Base-by-base conservation (phyloP, 2,797 vertebrate genomes). In the Simalia tracyae region DNA sequence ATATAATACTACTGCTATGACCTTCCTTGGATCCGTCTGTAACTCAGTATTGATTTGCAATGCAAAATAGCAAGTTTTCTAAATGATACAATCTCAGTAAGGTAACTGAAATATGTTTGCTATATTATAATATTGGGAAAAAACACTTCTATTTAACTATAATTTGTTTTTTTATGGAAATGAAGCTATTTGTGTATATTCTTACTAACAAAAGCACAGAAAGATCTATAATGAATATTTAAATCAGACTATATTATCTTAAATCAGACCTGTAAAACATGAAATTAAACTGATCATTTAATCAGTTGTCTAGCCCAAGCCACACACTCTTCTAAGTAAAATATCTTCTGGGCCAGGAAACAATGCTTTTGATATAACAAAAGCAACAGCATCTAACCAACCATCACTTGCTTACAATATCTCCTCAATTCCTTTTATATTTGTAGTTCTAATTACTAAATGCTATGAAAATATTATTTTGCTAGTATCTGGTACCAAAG, bases 11-110 rank as follows among this genome's bases (percentile, higher is more conserved):
- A 19, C 61, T 64, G 12, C 36, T 59, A 22, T 76, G 63, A 64
- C 14, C 14, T 14, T 22, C 14, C 50, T 89, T 89, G 57, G 54
- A 31, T 36, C 88, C 76, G 31, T 11, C 22, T 89, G 19, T 63
- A 59, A 76, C 31, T 22, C 28, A 24, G 42, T 89, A 72, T 54
- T 46, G 76, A 81, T 81, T 81, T 81, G 8, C 76, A 81, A 24
- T 46, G 9, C 46, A 42, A 81, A 24, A 81, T 81, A 81, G 22
- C 4, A 22, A 81, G 60, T 81, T 81, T 81, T 81, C 76, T 54
- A n/a, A n/a, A 90, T 94, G 90, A 86, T 90, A 92, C 36, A 91
- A 92, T 90, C 63, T 93, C 92, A 85, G 88, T 89, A 50, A 59
- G 60, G 66, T 59, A 17, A n/a, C 36, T 68, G 24, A 86, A 22